Base-by-base conservation (phyloP, 2,888 invertebrate genomes). In the Tenthredo scrophulariae region DNA sequence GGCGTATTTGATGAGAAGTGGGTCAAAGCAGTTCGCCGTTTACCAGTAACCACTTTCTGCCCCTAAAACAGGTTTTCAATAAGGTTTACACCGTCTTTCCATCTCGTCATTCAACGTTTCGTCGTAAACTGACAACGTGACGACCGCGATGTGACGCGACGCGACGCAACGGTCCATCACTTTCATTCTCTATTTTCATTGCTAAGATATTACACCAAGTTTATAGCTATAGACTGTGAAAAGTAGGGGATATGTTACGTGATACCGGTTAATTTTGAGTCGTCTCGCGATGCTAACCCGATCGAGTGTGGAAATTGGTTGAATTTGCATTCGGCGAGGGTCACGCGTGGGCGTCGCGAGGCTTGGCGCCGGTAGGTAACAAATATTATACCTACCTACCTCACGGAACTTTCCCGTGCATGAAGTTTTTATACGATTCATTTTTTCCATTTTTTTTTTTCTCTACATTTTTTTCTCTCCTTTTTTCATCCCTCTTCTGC, bases 281-380 rank as follows among this genome's bases (percentile, higher is more conserved):
- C 58, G n/a, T 80, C 80, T 80, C 80, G 46, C 29, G 58, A 80
- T 40, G 80, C 40, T 62, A 40, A 62, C 58, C 29, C 80, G 80
- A 80, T 80, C 80, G 80, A 80, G 80, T 80, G 83, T 83, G 83
- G 70, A 70, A 83, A 83, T 70, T 70, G 83, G 67, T 26, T 83
- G 67, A 50, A 83, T 83, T 83, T 83, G 83, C 67, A 83, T 83
- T 83, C 26, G 67, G 29, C 83, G 70, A 83, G 83, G 83, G 83
- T 50, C 83, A 67, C 40, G 83, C 83, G 83, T 83, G 83, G 83
- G 83, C 83, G 83, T 65, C 70, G 83, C 46, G 67, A 67, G 62
- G 83, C 83, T 70, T 83, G 83, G 83, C 83, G 83, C 83, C 83
- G 67, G 65, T 70, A 37, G 83, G 67, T 83, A 29, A 80, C 40